Evolutionary conservation across 2,888 invertebrate genomes (phyloP).

Genomic region (Fabriciana adippe): DNA sequence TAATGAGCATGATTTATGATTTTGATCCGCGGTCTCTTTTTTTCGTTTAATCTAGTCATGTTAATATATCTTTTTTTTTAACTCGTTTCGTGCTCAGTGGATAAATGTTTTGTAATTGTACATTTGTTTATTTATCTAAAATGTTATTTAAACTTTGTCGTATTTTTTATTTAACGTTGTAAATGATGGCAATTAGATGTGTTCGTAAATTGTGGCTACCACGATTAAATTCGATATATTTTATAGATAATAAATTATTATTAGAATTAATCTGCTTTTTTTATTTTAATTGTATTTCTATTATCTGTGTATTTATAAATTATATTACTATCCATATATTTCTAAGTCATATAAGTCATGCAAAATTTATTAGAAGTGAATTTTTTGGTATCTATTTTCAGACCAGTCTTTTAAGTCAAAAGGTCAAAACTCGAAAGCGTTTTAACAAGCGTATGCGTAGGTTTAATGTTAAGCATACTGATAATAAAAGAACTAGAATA

Average conservation of each 20-base stretch:
- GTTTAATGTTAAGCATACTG: too few relatives aligned
- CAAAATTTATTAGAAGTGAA: too few relatives aligned
- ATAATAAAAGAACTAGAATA: too few relatives aligned
- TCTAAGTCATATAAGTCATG: too few relatives aligned
- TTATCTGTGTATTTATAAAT: too few relatives aligned
- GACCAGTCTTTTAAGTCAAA: too few relatives aligned
- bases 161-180: slow-evolving; percentile 23
- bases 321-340: too few relatives aligned
- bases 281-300: not conserved
- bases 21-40: slow-evolving; percentile 69
- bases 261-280: not conserved
- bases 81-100: slow-evolving; percentile 47
- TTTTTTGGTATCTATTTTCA: too few relatives aligned
- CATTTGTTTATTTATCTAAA: slow-evolving; percentile 39
- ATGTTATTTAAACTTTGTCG: slow-evolving; percentile 30
- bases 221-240: not conserved
- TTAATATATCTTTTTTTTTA: slow-evolving; percentile 75
- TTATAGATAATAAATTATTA: not conserved
- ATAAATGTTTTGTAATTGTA: slow-evolving; percentile 39
- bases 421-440: too few relatives aligned
- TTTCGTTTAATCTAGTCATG: slow-evolving; percentile 73
- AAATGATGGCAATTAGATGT: slow-evolving; percentile 10
- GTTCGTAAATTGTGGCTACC: not conserved
- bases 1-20: slow-evolving; percentile 82
- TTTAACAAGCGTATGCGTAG: too few relatives aligned